Percentiles rank a stretch among this genome's conserved stretches.
Conservation (phyloP, 2,113 vertebrate species). For the Sylvilagus bachmani region DNA sequence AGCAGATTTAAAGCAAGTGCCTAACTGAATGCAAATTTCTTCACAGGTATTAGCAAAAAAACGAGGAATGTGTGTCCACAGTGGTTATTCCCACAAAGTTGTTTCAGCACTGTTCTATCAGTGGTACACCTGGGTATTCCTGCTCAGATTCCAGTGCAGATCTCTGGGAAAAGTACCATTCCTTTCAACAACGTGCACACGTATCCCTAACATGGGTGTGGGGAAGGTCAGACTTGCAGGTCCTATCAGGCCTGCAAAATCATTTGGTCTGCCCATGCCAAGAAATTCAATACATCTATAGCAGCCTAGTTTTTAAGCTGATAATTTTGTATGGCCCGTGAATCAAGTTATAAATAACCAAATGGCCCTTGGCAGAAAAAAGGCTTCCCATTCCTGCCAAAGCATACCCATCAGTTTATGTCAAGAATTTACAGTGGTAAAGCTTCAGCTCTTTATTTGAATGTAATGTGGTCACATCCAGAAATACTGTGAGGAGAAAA, state of each 20-base stretch:
- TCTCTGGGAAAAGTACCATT: slow-evolving; percentile 18
- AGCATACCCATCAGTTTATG: background rate
- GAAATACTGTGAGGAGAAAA: slow-evolving; percentile 16
- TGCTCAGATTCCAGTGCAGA: slow-evolving; percentile 26
- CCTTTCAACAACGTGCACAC: background rate
- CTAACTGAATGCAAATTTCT: slow-evolving; percentile 6
- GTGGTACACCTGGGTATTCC: background rate
- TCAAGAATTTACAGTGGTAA: background rate
- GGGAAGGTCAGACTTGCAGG: too few relatives aligned
- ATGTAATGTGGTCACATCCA: background rate
- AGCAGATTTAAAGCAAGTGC: slow-evolving; percentile 17
- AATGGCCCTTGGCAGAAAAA: too few relatives aligned
- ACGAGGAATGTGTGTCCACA: background rate
- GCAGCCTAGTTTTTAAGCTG: too few relatives aligned
- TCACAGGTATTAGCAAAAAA: background rate
- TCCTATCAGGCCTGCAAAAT: too few relatives aligned
- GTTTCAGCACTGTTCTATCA: background rate
- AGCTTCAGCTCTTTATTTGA: background rate
- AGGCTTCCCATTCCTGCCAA: too few relatives aligned
- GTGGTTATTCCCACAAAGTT: slow-evolving; percentile 12
- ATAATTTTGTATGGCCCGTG: too few relatives aligned
- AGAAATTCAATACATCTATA: too few relatives aligned
- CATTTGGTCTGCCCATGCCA: too few relatives aligned
- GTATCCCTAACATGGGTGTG: background rate
- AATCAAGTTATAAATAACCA: too few relatives aligned